Conservation (phyloP, 2,113 vertebrate species). For the Aegotheles bennettii region DNA sequence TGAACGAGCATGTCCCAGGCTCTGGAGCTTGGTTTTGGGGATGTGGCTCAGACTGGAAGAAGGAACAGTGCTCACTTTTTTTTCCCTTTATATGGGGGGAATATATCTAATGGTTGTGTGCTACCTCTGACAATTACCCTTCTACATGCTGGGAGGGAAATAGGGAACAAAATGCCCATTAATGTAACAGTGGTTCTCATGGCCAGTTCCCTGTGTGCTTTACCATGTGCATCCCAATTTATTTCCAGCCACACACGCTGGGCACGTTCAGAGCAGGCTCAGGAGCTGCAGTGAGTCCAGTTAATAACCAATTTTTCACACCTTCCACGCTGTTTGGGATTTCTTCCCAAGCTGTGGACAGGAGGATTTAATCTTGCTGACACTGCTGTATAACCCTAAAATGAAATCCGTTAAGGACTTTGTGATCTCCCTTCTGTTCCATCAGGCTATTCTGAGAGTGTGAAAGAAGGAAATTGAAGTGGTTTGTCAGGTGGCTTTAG, state of each 20-base stretch:
- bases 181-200: neutral
- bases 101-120: neutral
- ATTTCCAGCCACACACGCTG: neutral
- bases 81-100: neutral
- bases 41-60: neutral
- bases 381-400: neutral
- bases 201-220: neutral
- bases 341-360: neutral
- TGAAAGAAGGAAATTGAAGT: neutral
- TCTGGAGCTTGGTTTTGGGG: neutral
- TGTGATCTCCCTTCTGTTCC: neutral
- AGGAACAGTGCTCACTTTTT: neutral
- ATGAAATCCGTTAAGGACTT: neutral
- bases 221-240: neutral
- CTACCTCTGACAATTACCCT: neutral
- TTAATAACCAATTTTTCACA: neutral
- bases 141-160: conserved; percentile 24
- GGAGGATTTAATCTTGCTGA: neutral
- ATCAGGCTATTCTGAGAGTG: neutral
- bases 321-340: neutral
- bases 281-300: neutral
- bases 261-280: neutral
- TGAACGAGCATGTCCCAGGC: neutral
- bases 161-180: neutral
- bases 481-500: neutral